phyloP scores from a whole-genome alignment of 2,113 vertebrate genomes.

The Cheilinus undulatus region DNA sequence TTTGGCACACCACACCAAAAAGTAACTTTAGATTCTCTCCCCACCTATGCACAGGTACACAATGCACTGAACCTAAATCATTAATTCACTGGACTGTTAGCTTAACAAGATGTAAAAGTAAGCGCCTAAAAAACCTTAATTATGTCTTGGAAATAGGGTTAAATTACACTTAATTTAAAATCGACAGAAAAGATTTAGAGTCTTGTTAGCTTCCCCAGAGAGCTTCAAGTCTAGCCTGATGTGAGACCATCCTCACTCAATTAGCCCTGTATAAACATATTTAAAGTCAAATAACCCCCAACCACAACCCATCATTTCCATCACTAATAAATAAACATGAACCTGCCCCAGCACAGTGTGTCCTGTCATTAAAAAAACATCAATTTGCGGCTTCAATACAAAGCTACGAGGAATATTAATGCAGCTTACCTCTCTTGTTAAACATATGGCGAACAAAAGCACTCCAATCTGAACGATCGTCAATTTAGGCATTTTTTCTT shows the following conservation, averaged over 20 bases:
- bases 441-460: constrained; percentile 75
- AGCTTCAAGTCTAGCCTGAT: constrained; percentile 11
- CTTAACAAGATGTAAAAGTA: constrained; percentile 6
- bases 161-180: constrained; percentile 12
- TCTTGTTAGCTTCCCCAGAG: constrained; percentile 31
- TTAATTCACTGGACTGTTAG: constrained; percentile 49
- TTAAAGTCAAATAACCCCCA: not conserved
- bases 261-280: constrained; percentile 2
- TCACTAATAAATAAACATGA: not conserved
- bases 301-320: not conserved
- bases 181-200: not conserved
- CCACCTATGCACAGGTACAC: constrained; percentile 53
- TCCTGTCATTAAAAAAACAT: not conserved
- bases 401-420: not conserved
- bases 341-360: too few relatives aligned
- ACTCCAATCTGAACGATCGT: constrained; percentile 73
- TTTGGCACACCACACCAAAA: constrained; percentile 37
- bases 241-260: not conserved
- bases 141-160: not conserved
- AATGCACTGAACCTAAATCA: constrained; percentile 68
- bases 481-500: constrained; percentile 74
- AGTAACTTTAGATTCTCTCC: constrained; percentile 77
- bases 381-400: not conserved
- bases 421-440: constrained; percentile 80
- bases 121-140: not conserved